Evolutionary conservation across 2,888 invertebrate genomes (phyloP).

Genomic region (Drosophila meridionalis): DNA sequence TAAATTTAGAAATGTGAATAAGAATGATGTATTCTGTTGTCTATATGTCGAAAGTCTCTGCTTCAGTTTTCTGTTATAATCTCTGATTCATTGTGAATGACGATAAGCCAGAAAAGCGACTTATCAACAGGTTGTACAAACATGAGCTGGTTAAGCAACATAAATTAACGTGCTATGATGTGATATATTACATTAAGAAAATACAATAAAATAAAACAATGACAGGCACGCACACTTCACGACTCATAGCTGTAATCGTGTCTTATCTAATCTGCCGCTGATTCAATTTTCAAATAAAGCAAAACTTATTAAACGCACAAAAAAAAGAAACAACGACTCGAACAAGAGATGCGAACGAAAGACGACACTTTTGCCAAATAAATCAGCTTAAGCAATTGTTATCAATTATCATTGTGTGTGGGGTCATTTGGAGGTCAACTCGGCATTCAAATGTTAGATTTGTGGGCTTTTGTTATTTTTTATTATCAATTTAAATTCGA

Average conservation of each 20-base stretch:
- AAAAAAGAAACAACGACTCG: not conserved
- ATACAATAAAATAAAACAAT: not conserved
- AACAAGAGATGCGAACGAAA: not conserved
- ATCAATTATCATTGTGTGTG: constrained; percentile 13
- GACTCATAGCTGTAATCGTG: not conserved
- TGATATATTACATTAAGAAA: constrained; percentile 17
- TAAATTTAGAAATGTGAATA: constrained; percentile 21
- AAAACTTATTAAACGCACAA: not conserved
- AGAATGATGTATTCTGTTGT: not conserved
- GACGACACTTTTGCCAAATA: not conserved
- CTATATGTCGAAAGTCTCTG: not conserved
- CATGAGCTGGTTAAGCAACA: not conserved
- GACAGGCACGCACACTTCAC: no score
- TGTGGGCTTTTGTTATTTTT: constrained; percentile 44
- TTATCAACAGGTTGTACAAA: constrained; percentile 5
- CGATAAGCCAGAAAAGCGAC: constrained; percentile 9
- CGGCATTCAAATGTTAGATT: constrained; percentile 9
- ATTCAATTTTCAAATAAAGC: constrained; percentile 7
- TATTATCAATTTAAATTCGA: constrained; percentile 80
- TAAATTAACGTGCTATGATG: not conserved
- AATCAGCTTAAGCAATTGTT: not conserved
- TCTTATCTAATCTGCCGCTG: constrained; percentile 29
- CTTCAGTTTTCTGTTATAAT: not conserved
- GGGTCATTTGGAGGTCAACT: constrained; percentile 28
- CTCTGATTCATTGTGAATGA: constrained; percentile 6